These are phyloP conservation scores for Argentina silus DNA, from an alignment of 2,797 vertebrate genomes.

Conservation along the genomic window DNA sequence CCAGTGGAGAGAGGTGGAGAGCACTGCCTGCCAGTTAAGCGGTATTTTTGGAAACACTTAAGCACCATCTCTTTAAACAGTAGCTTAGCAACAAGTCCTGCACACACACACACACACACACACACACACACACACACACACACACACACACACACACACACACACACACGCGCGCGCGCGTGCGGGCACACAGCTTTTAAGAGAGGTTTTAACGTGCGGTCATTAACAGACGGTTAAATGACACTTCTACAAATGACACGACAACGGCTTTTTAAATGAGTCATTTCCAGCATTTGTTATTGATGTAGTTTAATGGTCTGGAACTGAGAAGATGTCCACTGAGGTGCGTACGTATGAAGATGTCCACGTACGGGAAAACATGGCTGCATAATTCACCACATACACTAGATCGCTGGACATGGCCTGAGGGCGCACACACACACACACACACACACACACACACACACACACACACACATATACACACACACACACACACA, in stretches of 20 bases:
- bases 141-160: too few relatives aligned
- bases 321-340: not conserved
- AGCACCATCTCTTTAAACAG: constrained; percentile 36
- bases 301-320: not conserved
- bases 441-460: constrained; percentile 8
- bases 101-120: constrained; percentile 1
- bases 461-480: not conserved
- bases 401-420: not conserved
- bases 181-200: not conserved
- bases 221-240: not conserved
- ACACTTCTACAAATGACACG: not conserved
- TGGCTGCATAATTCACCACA: not conserved
- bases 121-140: constrained; percentile 2
- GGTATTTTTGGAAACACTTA: constrained; percentile 59
- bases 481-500: not conserved
- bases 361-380: too few relatives aligned
- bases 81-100: constrained; percentile 62
- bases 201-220: not conserved
- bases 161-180: too few relatives aligned
- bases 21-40: constrained; percentile 5
- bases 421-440: not conserved
- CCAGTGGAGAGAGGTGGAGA: not conserved
- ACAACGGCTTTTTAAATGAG: not conserved
- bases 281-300: not conserved
- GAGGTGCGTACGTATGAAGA: not conserved